Conservation (phyloP, 2,888 invertebrate species). For the Apodemia hepburni region DNA sequence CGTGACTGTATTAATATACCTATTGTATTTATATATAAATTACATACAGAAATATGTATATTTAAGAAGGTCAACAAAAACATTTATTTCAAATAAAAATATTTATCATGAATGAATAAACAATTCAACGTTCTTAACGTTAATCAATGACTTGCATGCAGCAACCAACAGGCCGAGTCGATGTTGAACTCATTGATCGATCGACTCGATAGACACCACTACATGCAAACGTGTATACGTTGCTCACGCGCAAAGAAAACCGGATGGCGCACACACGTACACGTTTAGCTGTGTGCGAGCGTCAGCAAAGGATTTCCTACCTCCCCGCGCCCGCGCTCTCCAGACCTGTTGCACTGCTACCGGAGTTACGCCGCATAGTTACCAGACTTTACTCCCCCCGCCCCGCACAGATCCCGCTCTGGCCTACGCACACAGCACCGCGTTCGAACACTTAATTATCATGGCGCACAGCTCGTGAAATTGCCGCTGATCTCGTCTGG, state of each 20-base stretch:
- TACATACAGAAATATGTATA: not conserved
- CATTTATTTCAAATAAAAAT: slow-evolving; percentile 65
- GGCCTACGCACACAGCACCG: slow-evolving; percentile 57
- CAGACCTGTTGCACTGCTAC: slow-evolving; percentile 79
- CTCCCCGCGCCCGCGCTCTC: slow-evolving; percentile 63
- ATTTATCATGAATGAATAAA: slow-evolving; percentile 78
- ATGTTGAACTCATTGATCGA: slow-evolving; percentile 79
- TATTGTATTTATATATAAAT: no score
- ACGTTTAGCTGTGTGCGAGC: slow-evolving; percentile 50
- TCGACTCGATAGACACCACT: slow-evolving; percentile 63
- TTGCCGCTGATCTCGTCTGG: slow-evolving; percentile 64
- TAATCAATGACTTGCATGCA: slow-evolving; percentile 80
- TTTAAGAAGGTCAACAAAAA: slow-evolving; percentile 47
- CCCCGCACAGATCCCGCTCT: slow-evolving; percentile 39
- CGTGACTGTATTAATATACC: no score
- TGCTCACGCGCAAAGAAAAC: slow-evolving; percentile 64
- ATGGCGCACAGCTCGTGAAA: slow-evolving; percentile 68
- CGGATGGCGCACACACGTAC: slow-evolving; percentile 69
- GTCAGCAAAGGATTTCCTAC: slow-evolving; percentile 75
- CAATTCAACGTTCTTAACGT: slow-evolving; percentile 78
- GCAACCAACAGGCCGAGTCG: slow-evolving; percentile 66
- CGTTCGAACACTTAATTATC: slow-evolving; percentile 69
- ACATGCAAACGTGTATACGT: slow-evolving; percentile 44
- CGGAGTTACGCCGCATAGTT: slow-evolving; percentile 80
- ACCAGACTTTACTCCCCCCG: slow-evolving; percentile 66